phyloP scores from a whole-genome alignment of 2,113 vertebrate genomes.

The Fulica atra region DNA sequence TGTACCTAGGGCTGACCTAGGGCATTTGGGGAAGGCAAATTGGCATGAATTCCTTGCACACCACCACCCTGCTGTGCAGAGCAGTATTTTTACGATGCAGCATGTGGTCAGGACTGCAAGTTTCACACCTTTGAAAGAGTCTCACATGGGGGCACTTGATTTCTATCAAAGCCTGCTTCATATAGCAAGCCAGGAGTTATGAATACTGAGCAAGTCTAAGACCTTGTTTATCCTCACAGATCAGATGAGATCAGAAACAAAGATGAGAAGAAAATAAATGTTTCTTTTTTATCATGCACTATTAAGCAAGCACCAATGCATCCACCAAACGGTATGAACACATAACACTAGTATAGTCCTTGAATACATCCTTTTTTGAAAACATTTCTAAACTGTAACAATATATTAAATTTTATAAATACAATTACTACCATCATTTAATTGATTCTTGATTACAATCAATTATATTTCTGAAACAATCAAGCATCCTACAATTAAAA shows the following conservation, averaged over 20 bases:
- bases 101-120: background rate
- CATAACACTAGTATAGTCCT: background rate
- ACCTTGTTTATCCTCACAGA: background rate
- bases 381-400: conserved; percentile 24
- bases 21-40: background rate
- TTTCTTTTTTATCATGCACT: background rate
- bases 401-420: conserved; percentile 72
- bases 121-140: background rate
- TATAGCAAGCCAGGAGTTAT: background rate
- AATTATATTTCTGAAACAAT: conserved; percentile 82
- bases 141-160: background rate
- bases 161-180: background rate
- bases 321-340: background rate
- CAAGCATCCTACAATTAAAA: conserved; percentile 79
- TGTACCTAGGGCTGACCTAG: fast-evolving
- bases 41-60: background rate
- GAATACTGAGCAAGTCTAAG: background rate
- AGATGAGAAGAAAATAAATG: background rate
- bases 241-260: background rate
- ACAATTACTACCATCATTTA: conserved; percentile 77
- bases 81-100: background rate
- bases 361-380: conserved; percentile 1
- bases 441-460: conserved; percentile 82
- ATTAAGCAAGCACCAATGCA: background rate
- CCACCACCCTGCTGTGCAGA: background rate